phyloP scores from a whole-genome alignment of 35 echinoderm and acorn worm species.

The Patiria miniata region DNA sequence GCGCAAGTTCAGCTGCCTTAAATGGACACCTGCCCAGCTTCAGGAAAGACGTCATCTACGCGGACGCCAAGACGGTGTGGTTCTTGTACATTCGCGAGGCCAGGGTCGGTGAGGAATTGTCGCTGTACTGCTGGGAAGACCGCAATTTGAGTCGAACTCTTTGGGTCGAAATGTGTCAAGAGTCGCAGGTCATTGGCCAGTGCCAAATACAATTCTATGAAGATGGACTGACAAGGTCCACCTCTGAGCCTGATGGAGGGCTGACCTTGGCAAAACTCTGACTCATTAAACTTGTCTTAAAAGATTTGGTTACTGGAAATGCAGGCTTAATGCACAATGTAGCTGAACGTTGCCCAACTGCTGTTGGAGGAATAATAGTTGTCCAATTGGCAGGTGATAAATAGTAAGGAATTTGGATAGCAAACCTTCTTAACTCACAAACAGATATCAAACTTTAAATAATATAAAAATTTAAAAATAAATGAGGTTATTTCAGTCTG shows the following conservation, averaged over 20 bases:
- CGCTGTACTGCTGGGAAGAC: constrained; percentile 2
- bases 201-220: background rate
- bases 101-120: background rate
- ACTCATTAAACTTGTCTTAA: no score
- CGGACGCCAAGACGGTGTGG: background rate
- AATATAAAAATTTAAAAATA: no score
- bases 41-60: background rate
- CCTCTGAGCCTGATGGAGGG: background rate
- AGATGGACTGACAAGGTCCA: no score
- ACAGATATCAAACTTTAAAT: no score
- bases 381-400: no score
- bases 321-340: no score
- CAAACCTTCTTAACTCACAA: no score
- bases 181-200: constrained; percentile 12
- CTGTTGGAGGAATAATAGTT: no score
- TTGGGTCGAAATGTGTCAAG: background rate
- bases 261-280: background rate
- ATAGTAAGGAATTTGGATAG: no score
- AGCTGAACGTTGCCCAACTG: no score
- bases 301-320: no score
- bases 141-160: background rate
- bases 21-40: background rate
- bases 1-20: background rate
- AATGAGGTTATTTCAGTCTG: no score
- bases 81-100: background rate